Conservation (phyloP, 2,797 vertebrate species). For the Otolemur crassicaudatus region DNA sequence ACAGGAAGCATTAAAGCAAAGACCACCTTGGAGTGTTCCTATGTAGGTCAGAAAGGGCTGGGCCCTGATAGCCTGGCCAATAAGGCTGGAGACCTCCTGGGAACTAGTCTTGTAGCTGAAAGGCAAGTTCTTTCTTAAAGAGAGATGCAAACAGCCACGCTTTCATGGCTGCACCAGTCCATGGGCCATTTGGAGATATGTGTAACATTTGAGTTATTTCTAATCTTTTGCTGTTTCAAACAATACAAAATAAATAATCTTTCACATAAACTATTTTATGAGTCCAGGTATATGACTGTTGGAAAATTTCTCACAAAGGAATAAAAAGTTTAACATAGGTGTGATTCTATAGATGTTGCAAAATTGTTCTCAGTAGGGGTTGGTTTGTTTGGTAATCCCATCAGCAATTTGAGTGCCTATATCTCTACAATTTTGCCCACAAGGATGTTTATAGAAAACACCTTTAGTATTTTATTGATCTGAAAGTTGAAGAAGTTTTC, state of each 20-base stretch:
- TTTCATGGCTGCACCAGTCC: background rate
- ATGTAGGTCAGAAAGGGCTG: background rate
- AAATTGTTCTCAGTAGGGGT: background rate
- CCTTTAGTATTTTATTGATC: background rate
- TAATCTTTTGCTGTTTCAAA: background rate
- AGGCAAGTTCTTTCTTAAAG: background rate
- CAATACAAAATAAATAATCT: background rate
- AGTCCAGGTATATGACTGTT: background rate
- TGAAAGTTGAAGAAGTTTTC: background rate
- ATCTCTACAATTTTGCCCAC: background rate
- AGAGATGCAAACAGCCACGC: background rate
- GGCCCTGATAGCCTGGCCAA: background rate
- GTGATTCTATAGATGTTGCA: background rate
- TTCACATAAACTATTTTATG: background rate
- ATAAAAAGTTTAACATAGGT: background rate
- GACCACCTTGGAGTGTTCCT: background rate
- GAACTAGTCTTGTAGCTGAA: background rate
- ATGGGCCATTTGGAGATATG: background rate
- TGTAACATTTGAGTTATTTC: background rate
- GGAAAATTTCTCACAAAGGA: background rate
- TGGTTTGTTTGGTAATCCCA: background rate
- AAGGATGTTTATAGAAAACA: background rate
- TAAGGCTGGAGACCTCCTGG: background rate
- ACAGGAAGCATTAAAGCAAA: background rate
- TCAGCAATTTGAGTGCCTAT: background rate